Percentiles rank a stretch among this genome's conserved stretches.
These are phyloP conservation scores for Zygothrica quintamaculata DNA, from an alignment of 2,888 invertebrate genomes.

Conservation along the genomic window DNA sequence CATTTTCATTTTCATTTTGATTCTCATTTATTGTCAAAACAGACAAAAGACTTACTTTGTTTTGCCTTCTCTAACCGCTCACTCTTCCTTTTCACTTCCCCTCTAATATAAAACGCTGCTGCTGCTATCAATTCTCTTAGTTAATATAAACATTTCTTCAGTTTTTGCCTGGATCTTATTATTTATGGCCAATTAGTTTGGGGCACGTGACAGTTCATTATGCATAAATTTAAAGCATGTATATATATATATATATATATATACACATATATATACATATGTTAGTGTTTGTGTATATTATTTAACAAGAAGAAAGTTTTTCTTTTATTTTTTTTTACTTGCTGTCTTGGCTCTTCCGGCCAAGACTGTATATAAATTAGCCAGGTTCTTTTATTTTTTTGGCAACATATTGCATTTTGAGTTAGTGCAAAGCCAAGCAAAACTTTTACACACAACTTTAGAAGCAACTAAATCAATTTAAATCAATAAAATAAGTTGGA, in stretches of 20 bases:
- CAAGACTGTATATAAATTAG: conserved; percentile 53
- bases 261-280: conserved; percentile 1
- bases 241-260: conserved; percentile 37
- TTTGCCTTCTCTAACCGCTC: no score
- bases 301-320: conserved; percentile 30
- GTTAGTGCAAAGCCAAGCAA: no score
- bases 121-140: conserved; percentile 6
- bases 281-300: conserved; percentile 21
- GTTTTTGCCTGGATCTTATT: conserved; percentile 40
- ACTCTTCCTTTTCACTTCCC: background rate
- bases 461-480: no score
- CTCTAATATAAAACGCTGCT: background rate
- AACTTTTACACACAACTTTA: no score
- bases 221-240: conserved; percentile 61
- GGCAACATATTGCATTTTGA: conserved; percentile 16
- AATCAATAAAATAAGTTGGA: no score
- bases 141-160: conserved; percentile 36
- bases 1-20: background rate
- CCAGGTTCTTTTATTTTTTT: no score
- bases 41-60: background rate
- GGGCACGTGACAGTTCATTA: conserved; percentile 58
- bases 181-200: conserved; percentile 66
- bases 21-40: background rate
- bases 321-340: no score
- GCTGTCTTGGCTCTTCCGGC: no score